phyloP scores from a whole-genome alignment of 2,888 invertebrate species.

The Drosophila recens region DNA sequence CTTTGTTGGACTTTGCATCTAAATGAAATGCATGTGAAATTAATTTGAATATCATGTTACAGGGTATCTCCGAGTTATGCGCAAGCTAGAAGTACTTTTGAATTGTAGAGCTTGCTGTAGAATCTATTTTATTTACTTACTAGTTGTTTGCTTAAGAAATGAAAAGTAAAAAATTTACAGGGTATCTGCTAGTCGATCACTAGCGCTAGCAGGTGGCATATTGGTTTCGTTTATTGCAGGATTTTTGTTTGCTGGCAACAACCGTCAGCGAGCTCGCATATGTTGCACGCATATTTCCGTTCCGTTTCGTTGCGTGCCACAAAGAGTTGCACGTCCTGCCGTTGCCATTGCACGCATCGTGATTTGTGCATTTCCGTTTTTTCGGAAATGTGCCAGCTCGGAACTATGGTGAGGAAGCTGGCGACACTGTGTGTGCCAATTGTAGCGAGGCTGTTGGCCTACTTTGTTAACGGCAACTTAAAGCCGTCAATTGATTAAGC shows the following conservation, averaged over 20 bases:
- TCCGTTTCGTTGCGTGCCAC: conserved; percentile 56
- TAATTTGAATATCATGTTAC: too few species aligned
- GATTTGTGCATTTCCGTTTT: conserved; percentile 75
- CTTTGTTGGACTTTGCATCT: neutral
- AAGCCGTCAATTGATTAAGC: conserved; percentile 70
- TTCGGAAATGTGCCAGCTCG: conserved; percentile 34
- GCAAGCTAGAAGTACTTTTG: neutral
- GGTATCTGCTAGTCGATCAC: neutral
- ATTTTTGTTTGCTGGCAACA: conserved; percentile 44
- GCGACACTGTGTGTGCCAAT: conserved; percentile 20
- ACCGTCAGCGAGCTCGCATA: conserved; percentile 49
- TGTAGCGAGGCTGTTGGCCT: conserved; percentile 25
- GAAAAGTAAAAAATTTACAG: neutral
- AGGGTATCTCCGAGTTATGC: conserved; percentile 7
- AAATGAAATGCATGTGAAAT: neutral
- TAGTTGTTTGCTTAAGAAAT: neutral
- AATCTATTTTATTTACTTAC: too few species aligned
- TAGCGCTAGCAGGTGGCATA: neutral
- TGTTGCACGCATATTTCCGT: conserved; percentile 72
- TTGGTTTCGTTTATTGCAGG: conserved; percentile 7
- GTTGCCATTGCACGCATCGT: conserved; percentile 43
- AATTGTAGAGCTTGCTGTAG: neutral
- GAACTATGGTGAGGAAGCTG: neutral
- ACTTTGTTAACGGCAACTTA: conserved; percentile 36
- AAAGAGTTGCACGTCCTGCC: conserved; percentile 37